These are phyloP conservation scores for Gari tellinella DNA, from an alignment of 2,888 invertebrate genomes.

Conservation along the genomic window DNA sequence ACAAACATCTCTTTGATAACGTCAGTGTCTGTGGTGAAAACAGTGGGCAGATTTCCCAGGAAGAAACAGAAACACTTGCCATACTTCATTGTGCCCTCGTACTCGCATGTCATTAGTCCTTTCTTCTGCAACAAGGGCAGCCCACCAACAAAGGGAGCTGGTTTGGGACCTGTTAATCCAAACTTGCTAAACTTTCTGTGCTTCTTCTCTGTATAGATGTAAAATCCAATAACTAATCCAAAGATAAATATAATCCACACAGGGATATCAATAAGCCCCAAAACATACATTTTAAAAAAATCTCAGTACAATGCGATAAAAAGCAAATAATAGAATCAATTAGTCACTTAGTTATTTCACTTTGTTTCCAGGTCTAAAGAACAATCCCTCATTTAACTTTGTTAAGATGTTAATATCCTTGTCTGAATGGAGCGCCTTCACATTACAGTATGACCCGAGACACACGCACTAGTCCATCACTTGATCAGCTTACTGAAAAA, in stretches of 20 bases:
- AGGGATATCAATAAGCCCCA: constrained; percentile 42
- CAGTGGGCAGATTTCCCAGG: constrained; percentile 52
- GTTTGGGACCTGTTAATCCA: constrained; percentile 53
- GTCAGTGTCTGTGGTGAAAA: constrained; percentile 58
- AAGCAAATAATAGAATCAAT: no score
- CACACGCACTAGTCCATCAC: no score
- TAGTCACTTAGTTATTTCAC: no score
- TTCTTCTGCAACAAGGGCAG: constrained; percentile 34
- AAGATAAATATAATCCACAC: constrained; percentile 36
- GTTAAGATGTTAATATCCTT: no score
- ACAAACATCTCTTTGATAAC: constrained; percentile 60
- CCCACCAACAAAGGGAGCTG: constrained; percentile 48
- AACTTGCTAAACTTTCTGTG: constrained; percentile 45
- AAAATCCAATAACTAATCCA: constrained; percentile 16
- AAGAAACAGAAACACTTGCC: constrained; percentile 57
- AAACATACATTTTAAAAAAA: constrained; percentile 33
- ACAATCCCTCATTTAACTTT: no score
- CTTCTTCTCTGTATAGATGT: constrained; percentile 55
- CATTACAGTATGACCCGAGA: no score
- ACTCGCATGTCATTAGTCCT: constrained; percentile 48
- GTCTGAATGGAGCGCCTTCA: no score
- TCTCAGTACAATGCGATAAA: not conserved
- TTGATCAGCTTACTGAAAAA: no score
- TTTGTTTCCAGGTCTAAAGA: no score
- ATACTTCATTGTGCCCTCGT: constrained; percentile 49